Evolutionary conservation across 2,888 invertebrate genomes (phyloP).

Genomic region (Acronicta alni): DNA sequence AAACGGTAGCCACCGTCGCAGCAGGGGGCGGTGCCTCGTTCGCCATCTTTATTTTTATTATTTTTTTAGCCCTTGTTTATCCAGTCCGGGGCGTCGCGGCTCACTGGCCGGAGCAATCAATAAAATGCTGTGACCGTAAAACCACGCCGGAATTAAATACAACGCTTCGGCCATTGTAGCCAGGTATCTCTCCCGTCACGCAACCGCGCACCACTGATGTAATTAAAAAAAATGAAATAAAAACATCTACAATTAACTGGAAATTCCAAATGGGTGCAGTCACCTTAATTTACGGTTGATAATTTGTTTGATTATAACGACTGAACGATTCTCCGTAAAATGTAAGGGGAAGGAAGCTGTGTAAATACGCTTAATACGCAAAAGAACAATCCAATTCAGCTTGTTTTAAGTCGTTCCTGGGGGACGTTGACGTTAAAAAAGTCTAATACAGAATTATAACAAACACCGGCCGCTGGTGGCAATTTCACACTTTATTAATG

Average conservation of each 20-base stretch:
- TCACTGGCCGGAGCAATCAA: conserved; percentile 85
- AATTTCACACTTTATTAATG: conserved; percentile 90
- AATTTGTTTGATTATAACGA: conserved; percentile 40
- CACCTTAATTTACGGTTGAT: conserved; percentile 47
- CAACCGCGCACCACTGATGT: conserved; percentile 59
- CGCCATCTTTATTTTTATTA: conserved; percentile 84
- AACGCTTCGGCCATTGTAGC: conserved; percentile 62
- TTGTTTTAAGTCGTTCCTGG: conserved; percentile 47
- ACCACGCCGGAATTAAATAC: conserved; percentile 84
- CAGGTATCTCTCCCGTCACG: conserved; percentile 67
- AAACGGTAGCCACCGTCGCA: conserved; percentile 84
- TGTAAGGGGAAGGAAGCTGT: conserved; percentile 17
- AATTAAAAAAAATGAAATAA: conserved; percentile 69
- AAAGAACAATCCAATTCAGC: conserved; percentile 71
- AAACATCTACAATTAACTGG: conserved; percentile 49
- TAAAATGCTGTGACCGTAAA: conserved; percentile 84
- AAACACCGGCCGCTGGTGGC: conserved; percentile 82
- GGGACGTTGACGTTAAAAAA: conserved; percentile 67
- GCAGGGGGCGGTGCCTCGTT: conserved; percentile 84
- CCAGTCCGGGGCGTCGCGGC: conserved; percentile 82
- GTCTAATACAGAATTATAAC: conserved; percentile 86
- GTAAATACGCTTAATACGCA: conserved; percentile 53
- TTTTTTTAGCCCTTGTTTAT: conserved; percentile 86
- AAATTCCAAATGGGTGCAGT: conserved; percentile 47
- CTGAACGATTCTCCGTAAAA: conserved; percentile 18